Evolutionary conservation across 2,888 invertebrate genomes (phyloP).

Genomic region (Spialia ferax): DNA sequence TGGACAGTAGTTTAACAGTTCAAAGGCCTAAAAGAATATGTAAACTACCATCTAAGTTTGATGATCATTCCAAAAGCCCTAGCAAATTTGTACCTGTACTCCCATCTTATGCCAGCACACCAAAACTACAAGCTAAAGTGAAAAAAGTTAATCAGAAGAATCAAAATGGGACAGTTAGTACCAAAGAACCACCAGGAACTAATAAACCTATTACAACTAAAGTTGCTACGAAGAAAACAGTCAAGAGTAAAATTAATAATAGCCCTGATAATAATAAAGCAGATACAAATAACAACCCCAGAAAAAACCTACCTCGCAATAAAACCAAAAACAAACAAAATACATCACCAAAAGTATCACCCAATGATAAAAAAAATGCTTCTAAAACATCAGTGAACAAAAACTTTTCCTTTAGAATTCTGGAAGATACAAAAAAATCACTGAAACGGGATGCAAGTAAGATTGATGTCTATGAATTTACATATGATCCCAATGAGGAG

Average conservation of each 20-base stretch:
- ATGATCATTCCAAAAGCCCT: conserved; percentile 72
- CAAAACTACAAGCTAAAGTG: conserved; percentile 54
- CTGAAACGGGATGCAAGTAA: conserved; percentile 56
- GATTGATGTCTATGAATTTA: conserved; percentile 79
- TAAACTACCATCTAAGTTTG: conserved; percentile 70
- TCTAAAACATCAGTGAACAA: conserved; percentile 51
- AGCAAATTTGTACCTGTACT: conserved; percentile 65
- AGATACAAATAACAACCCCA: conserved; percentile 65
- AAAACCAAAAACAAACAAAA: conserved; percentile 29
- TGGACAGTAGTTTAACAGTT: conserved; percentile 58
- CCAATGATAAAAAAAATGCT: conserved; percentile 33
- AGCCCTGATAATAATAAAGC: conserved; percentile 44
- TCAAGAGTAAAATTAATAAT: conserved; percentile 42
- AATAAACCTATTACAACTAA: conserved; percentile 27
- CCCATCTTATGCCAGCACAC: conserved; percentile 72
- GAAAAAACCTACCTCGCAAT: conserved; percentile 37
- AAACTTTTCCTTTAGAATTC: conserved; percentile 61
- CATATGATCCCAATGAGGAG: conserved; percentile 78
- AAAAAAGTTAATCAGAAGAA: conserved; percentile 10
- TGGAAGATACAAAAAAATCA: conserved; percentile 59
- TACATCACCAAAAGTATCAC: conserved; percentile 31
- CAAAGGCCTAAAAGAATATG: conserved; percentile 68
- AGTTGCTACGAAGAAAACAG: conserved; percentile 28
- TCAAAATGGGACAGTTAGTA: background rate
- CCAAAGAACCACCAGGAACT: conserved; percentile 20